Conservation (phyloP, 2,888 invertebrate genomes). For the Aphidius colemani region DNA sequence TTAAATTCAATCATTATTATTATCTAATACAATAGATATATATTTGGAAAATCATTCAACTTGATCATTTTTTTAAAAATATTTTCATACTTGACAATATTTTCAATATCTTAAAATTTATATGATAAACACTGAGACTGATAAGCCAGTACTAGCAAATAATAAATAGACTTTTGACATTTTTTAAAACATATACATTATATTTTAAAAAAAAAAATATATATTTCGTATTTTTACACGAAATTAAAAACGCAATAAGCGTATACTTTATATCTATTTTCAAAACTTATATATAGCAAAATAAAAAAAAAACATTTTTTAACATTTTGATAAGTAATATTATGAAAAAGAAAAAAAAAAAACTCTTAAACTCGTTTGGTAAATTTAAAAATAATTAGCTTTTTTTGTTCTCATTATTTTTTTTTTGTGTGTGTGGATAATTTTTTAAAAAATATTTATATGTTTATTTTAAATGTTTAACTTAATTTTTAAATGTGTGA, state of each 20-base stretch:
- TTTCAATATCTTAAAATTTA: neutral
- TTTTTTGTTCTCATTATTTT: neutral
- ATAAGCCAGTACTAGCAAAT: conserved; percentile 18
- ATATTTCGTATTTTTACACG: conserved; percentile 28
- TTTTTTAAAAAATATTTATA: no score
- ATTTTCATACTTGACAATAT: conserved; percentile 12
- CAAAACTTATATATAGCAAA: no score
- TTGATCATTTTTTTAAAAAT: conserved; percentile 5
- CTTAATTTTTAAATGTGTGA: no score
- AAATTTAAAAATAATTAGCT: neutral
- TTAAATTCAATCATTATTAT: conserved; percentile 13
- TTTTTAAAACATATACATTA: conserved; percentile 19
- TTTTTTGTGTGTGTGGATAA: no score
- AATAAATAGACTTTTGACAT: conserved; percentile 1
- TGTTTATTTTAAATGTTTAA: no score
- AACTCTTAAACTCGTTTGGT: neutral
- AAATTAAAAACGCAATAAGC: conserved; percentile 1
- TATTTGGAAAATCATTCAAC: conserved; percentile 8
- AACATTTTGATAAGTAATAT: neutral
- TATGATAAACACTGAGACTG: conserved; percentile 18
- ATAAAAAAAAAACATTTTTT: conserved; percentile 9
- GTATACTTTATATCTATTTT: conserved; percentile 19
- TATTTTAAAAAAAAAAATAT: conserved; percentile 6
- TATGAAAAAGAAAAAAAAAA: neutral
- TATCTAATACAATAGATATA: neutral